Conservation (phyloP, 2,888 invertebrate species). For the Spilosoma lubricipeda region DNA sequence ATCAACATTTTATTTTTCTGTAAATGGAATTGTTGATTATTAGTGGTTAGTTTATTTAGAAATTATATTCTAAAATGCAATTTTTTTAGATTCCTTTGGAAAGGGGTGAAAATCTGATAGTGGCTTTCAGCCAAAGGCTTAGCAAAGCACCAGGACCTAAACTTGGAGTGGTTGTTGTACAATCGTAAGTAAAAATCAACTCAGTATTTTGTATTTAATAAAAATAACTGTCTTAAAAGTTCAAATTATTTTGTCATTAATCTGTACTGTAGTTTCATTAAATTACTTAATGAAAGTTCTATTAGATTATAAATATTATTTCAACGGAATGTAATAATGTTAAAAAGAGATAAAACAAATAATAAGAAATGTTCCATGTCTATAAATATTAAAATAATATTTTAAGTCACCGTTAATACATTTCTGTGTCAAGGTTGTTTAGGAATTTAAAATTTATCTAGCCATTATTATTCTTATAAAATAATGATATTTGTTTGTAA, state of each 20-base stretch:
- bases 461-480: not conserved
- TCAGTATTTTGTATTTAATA: not conserved
- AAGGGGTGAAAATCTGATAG: slow-evolving; percentile 94
- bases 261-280: too few species aligned
- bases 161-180: slow-evolving; percentile 92
- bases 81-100: slow-evolving; percentile 91
- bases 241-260: too few species aligned
- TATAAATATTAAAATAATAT: too few species aligned
- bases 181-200: slow-evolving; percentile 89
- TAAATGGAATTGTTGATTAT: not conserved
- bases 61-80: too few species aligned
- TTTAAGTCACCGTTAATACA: not conserved
- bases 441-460: not conserved
- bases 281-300: too few species aligned
- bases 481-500: not conserved
- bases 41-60: too few species aligned
- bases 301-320: too few species aligned
- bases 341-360: too few species aligned
- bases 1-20: not conserved
- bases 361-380: too few species aligned
- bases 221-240: too few species aligned
- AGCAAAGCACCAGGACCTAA: slow-evolving; percentile 94
- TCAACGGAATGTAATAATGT: too few species aligned
- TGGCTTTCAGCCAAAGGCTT: slow-evolving; percentile 96
- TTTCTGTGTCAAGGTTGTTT: not conserved